These are phyloP conservation scores for Acleris literana DNA, from an alignment of 2,888 invertebrate species.

Conservation along the genomic window DNA sequence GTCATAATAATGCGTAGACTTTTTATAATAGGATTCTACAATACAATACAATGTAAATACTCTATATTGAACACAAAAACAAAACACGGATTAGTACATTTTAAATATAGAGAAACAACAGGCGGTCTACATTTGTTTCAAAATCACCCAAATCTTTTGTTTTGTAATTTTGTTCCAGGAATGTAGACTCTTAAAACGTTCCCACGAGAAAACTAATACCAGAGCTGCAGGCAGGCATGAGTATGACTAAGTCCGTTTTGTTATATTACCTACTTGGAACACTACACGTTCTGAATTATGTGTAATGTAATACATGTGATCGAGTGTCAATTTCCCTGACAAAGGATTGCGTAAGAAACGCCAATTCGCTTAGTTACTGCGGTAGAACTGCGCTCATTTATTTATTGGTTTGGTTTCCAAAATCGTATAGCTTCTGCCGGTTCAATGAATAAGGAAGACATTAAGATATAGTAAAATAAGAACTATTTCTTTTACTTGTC, in stretches of 20 bases:
- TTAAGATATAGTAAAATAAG: not conserved
- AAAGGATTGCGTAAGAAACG: slow-evolving; percentile 49
- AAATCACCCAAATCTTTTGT: too few relatives aligned
- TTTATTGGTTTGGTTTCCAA: not conserved
- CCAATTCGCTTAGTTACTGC: slow-evolving; percentile 43
- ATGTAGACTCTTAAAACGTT: too few relatives aligned
- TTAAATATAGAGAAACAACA: too few relatives aligned
- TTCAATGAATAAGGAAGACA: not conserved
- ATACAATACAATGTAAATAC: too few relatives aligned
- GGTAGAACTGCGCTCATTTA: slow-evolving; percentile 11
- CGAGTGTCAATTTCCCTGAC: slow-evolving; percentile 45
- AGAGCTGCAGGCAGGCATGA: not conserved
- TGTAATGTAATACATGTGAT: slow-evolving; percentile 36
- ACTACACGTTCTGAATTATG: slow-evolving; percentile 22
- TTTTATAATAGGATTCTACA: too few relatives aligned
- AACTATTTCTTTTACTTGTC: too few relatives aligned
- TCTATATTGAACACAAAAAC: too few relatives aligned
- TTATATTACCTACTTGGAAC: slow-evolving; percentile 16
- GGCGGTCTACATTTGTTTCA: too few relatives aligned
- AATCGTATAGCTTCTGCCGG: not conserved
- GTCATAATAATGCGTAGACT: too few relatives aligned
- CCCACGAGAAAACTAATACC: too few relatives aligned
- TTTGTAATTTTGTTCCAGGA: too few relatives aligned
- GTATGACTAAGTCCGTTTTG: slow-evolving; percentile 17
- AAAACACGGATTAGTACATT: too few relatives aligned